Percentiles rank a stretch among this genome's conserved stretches.
These are phyloP conservation scores for Caenorhabditis afra DNA, from an alignment of 2,888 invertebrate species.

Conservation along the genomic window DNA sequence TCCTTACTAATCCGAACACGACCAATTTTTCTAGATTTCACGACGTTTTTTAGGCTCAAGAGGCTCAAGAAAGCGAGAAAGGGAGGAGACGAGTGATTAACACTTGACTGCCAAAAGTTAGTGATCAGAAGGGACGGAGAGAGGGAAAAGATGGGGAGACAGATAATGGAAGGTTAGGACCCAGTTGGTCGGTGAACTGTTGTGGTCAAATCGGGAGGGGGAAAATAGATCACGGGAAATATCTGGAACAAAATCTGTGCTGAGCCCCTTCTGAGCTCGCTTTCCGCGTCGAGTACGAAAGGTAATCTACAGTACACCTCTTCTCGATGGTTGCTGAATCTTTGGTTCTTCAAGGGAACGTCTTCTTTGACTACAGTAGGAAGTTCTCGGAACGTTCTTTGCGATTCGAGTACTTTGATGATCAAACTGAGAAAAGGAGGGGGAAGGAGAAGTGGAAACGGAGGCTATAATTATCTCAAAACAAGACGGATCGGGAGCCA, in stretches of 20 bases:
- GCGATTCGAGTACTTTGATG: too few species aligned
- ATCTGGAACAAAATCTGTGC: constrained; percentile 20
- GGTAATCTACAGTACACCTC: too few species aligned
- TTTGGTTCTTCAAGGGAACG: too few species aligned
- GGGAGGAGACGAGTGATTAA: not conserved
- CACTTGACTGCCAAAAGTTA: not conserved
- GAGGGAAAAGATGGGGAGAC: not conserved
- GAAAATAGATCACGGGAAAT: not conserved
- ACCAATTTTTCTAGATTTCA: constrained; percentile 1
- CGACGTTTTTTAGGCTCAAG: too few species aligned
- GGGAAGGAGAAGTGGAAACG: too few species aligned
- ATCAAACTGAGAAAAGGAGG: too few species aligned
- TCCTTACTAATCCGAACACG: constrained; percentile 28
- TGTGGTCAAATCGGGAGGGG: not conserved
- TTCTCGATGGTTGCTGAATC: too few species aligned
- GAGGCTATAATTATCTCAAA: too few species aligned
- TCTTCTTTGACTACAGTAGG: too few species aligned
- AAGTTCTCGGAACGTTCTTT: too few species aligned
- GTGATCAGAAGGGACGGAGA: not conserved
- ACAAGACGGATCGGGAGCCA: too few species aligned
- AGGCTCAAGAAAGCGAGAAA: not conserved
- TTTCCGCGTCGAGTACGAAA: too few species aligned
- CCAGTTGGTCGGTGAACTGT: constrained; percentile 18
- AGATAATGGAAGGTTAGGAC: not conserved
- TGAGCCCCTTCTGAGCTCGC: not conserved